Evolutionary conservation across 2,888 invertebrate genomes (phyloP).

Genomic region (Eilema griseolum): DNA sequence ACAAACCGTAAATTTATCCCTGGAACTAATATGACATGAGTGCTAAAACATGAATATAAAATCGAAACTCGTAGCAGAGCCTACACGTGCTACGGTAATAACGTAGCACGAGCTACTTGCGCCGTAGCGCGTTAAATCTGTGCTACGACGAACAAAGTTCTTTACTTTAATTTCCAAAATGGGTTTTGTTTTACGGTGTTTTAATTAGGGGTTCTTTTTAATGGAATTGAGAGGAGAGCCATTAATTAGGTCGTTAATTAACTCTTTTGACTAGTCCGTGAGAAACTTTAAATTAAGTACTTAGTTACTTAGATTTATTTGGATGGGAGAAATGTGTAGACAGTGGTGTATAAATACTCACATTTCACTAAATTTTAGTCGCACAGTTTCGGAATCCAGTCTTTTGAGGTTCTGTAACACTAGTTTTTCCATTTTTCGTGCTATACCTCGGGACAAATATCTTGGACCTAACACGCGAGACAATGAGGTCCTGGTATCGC

Average conservation of each 20-base stretch:
- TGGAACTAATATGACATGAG: background rate
- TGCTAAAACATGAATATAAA: background rate
- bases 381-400: background rate
- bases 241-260: slow-evolving; percentile 15
- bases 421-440: too few species aligned
- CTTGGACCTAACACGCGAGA: too few species aligned
- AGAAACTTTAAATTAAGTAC: background rate
- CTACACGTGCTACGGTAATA: slow-evolving; percentile 6
- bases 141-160: slow-evolving; percentile 30
- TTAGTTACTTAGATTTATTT: slow-evolving; percentile 5
- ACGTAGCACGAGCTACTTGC: slow-evolving; percentile 21
- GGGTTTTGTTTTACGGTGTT: slow-evolving; percentile 23
- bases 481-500: too few species aligned
- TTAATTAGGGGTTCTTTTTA: slow-evolving; percentile 19
- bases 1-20: background rate
- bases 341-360: background rate
- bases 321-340: background rate
- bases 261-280: slow-evolving; percentile 8
- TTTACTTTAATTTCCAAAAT: slow-evolving; percentile 22
- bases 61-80: background rate
- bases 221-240: background rate
- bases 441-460: too few species aligned
- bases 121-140: slow-evolving; percentile 30
- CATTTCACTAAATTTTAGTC: background rate
- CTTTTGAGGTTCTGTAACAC: too few species aligned